Evolutionary conservation across 1,140 invertebrate species (phyloP).

Genomic region (Drosophila truncata): DNA sequence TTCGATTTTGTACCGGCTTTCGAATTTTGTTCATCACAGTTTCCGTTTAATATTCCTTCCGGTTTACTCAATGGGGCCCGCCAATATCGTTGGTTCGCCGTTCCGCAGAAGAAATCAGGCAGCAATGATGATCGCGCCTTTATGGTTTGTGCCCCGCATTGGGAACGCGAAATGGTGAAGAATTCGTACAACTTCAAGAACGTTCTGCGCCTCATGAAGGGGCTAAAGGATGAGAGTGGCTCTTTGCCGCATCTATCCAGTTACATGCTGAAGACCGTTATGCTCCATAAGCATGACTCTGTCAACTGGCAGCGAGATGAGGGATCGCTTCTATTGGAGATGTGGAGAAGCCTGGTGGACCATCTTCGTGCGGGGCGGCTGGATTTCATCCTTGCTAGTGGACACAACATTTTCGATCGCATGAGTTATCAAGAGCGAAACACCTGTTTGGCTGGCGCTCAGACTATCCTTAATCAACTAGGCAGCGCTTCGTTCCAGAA

Average conservation of each 20-base stretch:
- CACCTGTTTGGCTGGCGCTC: neutral
- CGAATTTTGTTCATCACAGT: neutral
- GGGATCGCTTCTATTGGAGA: slow-evolving; percentile 3
- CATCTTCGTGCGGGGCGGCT: neutral
- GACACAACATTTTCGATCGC: slow-evolving; percentile 42
- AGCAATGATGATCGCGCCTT: slow-evolving; percentile 16
- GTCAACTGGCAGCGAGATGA: slow-evolving; percentile 5
- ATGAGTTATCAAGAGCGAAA: neutral
- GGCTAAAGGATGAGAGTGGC: slow-evolving; percentile 10
- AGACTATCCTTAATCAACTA: neutral
- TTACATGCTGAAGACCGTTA: slow-evolving; percentile 50
- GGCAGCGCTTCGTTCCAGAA: no score
- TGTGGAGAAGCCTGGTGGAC: slow-evolving; percentile 22
- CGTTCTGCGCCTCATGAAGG: slow-evolving; percentile 46
- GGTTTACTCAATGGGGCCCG: neutral
- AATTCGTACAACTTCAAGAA: slow-evolving; percentile 36
- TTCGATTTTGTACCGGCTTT: slow-evolving; percentile 44
- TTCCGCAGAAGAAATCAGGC: slow-evolving; percentile 21
- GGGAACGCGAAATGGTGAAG: slow-evolving; percentile 44
- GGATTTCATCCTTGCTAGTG: slow-evolving; percentile 11
- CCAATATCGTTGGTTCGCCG: slow-evolving; percentile 20
- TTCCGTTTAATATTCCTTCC: slow-evolving; percentile 3
- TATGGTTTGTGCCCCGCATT: slow-evolving; percentile 48
- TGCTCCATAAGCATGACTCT: slow-evolving; percentile 11
- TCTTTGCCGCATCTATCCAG: slow-evolving; percentile 32